Percentiles rank a stretch among this genome's conserved stretches.
phyloP scores from a whole-genome alignment of 2,797 vertebrate species.

The Protonibea diacanthus region DNA sequence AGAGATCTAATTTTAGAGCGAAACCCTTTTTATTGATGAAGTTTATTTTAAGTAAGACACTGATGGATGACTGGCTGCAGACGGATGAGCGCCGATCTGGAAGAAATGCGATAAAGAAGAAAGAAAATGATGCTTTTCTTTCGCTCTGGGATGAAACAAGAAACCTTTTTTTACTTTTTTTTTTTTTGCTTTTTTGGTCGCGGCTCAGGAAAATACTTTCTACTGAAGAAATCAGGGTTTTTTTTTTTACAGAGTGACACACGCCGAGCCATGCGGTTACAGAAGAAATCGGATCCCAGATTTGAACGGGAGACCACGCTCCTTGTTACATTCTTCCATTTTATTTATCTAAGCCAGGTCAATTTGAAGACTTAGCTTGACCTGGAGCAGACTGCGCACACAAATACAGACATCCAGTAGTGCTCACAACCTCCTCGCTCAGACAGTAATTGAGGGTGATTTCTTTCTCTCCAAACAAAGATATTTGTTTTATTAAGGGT shows the following conservation, averaged over 20 bases:
- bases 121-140: conserved; percentile 2
- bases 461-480: conserved; percentile 85
- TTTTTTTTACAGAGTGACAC: conserved; percentile 34
- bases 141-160: conserved; percentile 19
- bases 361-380: conserved; percentile 69
- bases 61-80: conserved; percentile 47
- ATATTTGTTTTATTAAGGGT: conserved; percentile 89
- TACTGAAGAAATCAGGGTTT: conserved; percentile 6
- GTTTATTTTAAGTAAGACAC: conserved; percentile 54
- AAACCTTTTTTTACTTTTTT: conserved; percentile 28
- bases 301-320: conserved; percentile 54
- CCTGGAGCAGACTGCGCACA: conserved; percentile 62
- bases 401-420: conserved; percentile 56
- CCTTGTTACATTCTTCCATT: conserved; percentile 63
- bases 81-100: conserved; percentile 19
- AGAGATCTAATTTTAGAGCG: conserved; percentile 2
- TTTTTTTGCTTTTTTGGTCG: conserved; percentile 11
- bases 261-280: conserved; percentile 43
- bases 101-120: conserved; percentile 37
- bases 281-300: conserved; percentile 50
- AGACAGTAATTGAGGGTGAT: conserved; percentile 72
- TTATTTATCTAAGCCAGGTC: conserved; percentile 77
- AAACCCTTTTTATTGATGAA: conserved; percentile 37
- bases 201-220: conserved; percentile 37
- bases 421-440: conserved; percentile 16